phyloP scores from a whole-genome alignment of 1,140 invertebrate genomes.

The Drosophila sulfurigaster region DNA sequence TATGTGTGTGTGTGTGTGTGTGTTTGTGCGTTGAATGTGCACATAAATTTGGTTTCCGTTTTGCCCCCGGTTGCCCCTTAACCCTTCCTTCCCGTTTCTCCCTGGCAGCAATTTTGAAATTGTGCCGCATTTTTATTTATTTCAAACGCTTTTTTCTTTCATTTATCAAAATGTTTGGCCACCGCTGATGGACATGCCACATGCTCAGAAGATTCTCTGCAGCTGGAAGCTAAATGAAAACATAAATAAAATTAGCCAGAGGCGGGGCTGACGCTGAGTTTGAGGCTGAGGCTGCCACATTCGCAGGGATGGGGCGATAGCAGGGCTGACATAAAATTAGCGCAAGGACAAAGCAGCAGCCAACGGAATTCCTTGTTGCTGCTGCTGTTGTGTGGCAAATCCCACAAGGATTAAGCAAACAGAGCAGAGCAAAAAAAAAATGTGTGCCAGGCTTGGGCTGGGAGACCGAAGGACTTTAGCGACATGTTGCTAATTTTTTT shows the following conservation, averaged over 20 bases:
- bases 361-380: conserved; percentile 15
- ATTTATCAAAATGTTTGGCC: conserved; percentile 75
- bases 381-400: conserved; percentile 28
- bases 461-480: conserved; percentile 23
- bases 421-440: neutral
- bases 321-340: conserved; percentile 60
- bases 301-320: neutral
- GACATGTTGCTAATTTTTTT: conserved; percentile 76
- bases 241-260: conserved; percentile 74
- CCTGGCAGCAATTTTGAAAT: conserved; percentile 17
- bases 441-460: conserved; percentile 3
- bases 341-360: conserved; percentile 60
- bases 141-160: conserved; percentile 53
- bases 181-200: conserved; percentile 57
- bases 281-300: neutral
- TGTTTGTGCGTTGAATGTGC: conserved; percentile 57
- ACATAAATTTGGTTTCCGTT: conserved; percentile 75
- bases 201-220: conserved; percentile 3
- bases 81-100: neutral
- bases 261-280: neutral
- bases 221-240: conserved; percentile 63
- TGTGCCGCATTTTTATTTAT: conserved; percentile 61
- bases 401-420: conserved; percentile 58
- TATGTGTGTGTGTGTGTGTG: conserved; percentile 25
- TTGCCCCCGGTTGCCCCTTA: conserved; percentile 10